Evolutionary conservation across 2,113 vertebrate genomes (phyloP).

Genomic region (Poecile atricapillus): DNA sequence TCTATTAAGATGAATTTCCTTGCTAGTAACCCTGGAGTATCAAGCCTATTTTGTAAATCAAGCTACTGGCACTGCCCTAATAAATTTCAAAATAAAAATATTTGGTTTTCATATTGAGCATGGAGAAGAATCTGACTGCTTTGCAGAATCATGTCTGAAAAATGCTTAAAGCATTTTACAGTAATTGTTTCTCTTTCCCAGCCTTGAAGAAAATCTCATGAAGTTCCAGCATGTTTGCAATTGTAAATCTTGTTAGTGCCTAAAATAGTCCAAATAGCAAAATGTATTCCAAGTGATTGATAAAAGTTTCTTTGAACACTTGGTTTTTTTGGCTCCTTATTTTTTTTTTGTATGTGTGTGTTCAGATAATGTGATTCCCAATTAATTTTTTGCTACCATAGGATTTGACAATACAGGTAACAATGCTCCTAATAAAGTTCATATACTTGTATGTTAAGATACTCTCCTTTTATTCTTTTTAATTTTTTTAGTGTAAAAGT

Average conservation of each 20-base stretch:
- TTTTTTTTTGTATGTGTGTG: accelerated
- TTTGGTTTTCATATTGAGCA: not conserved
- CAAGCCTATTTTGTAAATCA: not conserved
- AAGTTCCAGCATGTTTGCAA: not conserved
- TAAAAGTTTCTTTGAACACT: not conserved
- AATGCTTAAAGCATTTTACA: not conserved
- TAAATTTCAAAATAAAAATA: not conserved
- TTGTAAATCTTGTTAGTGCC: not conserved
- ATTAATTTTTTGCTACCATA: not conserved
- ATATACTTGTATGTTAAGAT: not conserved
- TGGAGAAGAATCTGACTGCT: not conserved
- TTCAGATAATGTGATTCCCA: not conserved
- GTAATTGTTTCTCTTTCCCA: not conserved
- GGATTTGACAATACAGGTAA: not conserved
- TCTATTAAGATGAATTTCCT: conserved; percentile 16
- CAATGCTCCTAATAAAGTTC: not conserved
- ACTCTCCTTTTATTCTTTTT: not conserved
- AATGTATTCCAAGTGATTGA: not conserved
- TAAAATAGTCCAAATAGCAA: not conserved
- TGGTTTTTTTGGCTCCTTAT: not conserved
- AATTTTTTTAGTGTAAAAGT: not conserved
- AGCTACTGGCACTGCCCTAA: not conserved
- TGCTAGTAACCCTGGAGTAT: not conserved
- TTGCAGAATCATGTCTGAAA: not conserved
- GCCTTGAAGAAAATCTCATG: not conserved